Conservation (phyloP, 2,888 invertebrate species). For the Spisula solida region DNA sequence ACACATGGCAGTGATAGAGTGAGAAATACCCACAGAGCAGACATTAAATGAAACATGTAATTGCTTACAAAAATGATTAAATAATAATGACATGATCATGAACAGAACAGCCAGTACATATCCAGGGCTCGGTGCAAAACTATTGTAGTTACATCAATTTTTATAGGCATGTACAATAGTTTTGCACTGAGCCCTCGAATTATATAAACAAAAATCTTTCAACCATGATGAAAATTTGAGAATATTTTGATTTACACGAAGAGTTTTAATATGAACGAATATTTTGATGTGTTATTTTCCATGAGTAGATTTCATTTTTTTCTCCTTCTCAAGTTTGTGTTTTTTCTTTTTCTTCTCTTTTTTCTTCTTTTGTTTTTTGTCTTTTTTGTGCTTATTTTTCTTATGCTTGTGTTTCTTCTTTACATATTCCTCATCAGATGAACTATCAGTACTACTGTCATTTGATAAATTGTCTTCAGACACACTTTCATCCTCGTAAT, state of each 20-base stretch:
- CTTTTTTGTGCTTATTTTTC: slow-evolving; percentile 76
- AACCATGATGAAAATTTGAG: neutral
- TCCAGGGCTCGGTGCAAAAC: too few species aligned
- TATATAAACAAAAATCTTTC: neutral
- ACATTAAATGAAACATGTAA: too few species aligned
- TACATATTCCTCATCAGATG: slow-evolving; percentile 60
- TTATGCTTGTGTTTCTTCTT: slow-evolving; percentile 75
- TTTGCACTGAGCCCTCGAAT: too few species aligned
- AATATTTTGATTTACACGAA: neutral
- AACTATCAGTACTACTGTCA: slow-evolving; percentile 66
- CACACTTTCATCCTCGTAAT: slow-evolving; percentile 80
- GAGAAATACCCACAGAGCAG: too few species aligned
- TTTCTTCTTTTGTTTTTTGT: slow-evolving; percentile 78
- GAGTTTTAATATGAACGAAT: neutral
- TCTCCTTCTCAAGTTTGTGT: slow-evolving; percentile 61
- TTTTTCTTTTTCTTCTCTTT: slow-evolving; percentile 72
- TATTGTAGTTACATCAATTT: too few species aligned
- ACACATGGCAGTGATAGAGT: too few species aligned
- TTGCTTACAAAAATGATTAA: neutral
- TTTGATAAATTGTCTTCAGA: slow-evolving; percentile 64
- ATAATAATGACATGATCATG: neutral
- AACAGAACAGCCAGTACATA: neutral
- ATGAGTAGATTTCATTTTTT: slow-evolving; percentile 40
- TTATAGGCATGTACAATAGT: too few species aligned
- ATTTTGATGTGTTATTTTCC: neutral